phyloP scores from a whole-genome alignment of 2,797 vertebrate genomes.

The Epinephelus malabaricus region DNA sequence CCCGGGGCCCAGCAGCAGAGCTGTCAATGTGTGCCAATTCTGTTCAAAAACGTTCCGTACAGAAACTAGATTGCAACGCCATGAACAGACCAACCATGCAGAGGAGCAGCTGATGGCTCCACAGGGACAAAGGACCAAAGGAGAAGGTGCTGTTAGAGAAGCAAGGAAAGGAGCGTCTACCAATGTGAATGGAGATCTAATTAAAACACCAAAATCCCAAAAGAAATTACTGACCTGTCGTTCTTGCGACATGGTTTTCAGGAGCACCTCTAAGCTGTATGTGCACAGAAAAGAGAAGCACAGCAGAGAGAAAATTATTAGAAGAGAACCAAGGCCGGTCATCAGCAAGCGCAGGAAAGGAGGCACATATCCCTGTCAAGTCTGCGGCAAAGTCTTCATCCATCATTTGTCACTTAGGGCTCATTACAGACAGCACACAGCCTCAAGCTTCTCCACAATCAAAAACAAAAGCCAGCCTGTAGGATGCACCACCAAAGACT shows the following conservation, averaged over 20 bases:
- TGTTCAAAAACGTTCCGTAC: conserved; percentile 69
- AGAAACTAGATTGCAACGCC: conserved; percentile 63
- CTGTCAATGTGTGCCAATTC: conserved; percentile 50
- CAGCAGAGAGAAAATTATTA: conserved; percentile 67
- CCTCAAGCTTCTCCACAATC: conserved; percentile 17
- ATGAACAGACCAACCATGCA: conserved; percentile 51
- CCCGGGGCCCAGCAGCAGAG: conserved; percentile 47
- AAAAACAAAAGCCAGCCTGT: conserved; percentile 22
- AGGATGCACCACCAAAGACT: conserved; percentile 41
- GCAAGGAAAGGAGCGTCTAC: background rate
- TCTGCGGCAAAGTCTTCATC: conserved; percentile 82
- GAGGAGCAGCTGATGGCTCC: background rate
- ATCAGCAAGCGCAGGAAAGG: conserved; percentile 49
- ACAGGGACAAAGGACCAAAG: conserved; percentile 25
- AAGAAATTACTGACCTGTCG: conserved; percentile 74
- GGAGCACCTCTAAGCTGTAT: conserved; percentile 75
- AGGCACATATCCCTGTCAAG: conserved; percentile 70
- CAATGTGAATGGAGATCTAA: background rate
- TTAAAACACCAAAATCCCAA: conserved; percentile 39
- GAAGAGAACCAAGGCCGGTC: conserved; percentile 43
- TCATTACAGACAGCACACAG: conserved; percentile 72
- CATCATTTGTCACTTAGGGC: conserved; percentile 82
- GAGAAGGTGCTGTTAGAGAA: background rate
- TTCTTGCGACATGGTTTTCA: conserved; percentile 84
- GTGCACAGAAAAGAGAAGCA: conserved; percentile 84